Evolutionary conservation across 2,888 invertebrate species (phyloP).

Genomic region (Ophion obscuratus): DNA sequence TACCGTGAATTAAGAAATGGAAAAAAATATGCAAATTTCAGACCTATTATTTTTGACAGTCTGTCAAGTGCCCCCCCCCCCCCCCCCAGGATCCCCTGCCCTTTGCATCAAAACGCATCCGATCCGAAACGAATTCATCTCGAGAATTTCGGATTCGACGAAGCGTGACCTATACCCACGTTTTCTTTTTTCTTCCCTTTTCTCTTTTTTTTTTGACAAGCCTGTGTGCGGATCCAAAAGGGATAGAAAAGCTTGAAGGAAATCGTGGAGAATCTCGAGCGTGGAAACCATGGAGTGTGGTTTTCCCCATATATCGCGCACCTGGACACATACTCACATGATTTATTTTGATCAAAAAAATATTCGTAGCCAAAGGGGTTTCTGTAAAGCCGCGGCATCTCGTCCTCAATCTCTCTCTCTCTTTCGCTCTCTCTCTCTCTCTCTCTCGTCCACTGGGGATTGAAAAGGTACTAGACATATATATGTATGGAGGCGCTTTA

Average conservation of each 20-base stretch:
- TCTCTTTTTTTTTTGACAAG: slow-evolving; percentile 16
- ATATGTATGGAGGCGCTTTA: slow-evolving; percentile 1
- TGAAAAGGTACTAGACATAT: slow-evolving; percentile 64
- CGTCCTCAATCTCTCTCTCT: slow-evolving; percentile 31
- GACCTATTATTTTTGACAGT: not conserved
- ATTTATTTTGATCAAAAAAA: slow-evolving; percentile 83
- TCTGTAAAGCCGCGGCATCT: slow-evolving; percentile 65
- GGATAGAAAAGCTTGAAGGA: slow-evolving; percentile 47
- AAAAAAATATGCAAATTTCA: too few relatives aligned
- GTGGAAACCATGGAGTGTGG: slow-evolving; percentile 60
- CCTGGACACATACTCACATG: slow-evolving; percentile 78
- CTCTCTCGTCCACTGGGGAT: slow-evolving; percentile 36
- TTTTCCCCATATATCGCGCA: slow-evolving; percentile 67
- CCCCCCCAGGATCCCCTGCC: slow-evolving; percentile 43
- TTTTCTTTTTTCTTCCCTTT: not conserved
- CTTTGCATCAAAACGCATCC: slow-evolving; percentile 8
- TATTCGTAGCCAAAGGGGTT: slow-evolving; percentile 80
- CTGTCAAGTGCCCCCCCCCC: not conserved
- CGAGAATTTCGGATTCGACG: slow-evolving; percentile 26
- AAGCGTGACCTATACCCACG: slow-evolving; percentile 51
- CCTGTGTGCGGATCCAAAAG: not conserved
- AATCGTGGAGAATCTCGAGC: slow-evolving; percentile 53
- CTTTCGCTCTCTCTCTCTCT: not conserved
- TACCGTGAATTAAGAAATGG: too few relatives aligned
- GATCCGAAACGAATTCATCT: not conserved